A percentile compares a stretch with the other conserved stretches of the same genome.
Conservation (phyloP, 2,797 vertebrate species). For the Mus caroli region DNA sequence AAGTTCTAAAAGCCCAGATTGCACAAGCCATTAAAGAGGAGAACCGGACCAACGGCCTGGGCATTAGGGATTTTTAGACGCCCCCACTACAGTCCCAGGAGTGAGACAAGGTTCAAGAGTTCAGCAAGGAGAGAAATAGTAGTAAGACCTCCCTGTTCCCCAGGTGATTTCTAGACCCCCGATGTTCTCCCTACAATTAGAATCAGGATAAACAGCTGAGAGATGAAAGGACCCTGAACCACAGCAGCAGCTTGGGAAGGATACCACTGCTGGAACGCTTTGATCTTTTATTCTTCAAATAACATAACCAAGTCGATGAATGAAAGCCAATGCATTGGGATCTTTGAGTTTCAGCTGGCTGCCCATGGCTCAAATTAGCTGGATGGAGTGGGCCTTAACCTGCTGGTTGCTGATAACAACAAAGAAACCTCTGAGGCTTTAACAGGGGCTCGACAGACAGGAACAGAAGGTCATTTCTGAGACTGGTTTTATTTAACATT, state of each 20-base stretch:
- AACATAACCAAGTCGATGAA: slow-evolving; percentile 57
- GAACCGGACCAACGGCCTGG: background rate
- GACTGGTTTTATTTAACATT: slow-evolving; percentile 31
- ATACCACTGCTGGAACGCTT: slow-evolving; percentile 45
- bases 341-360: slow-evolving; percentile 22
- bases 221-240: slow-evolving; percentile 1
- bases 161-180: background rate
- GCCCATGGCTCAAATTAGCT: slow-evolving; percentile 43
- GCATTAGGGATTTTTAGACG: background rate
- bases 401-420: slow-evolving; percentile 1
- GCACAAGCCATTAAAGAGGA: background rate
- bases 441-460: background rate
- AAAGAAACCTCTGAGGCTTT: slow-evolving; percentile 36
- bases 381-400: slow-evolving; percentile 24
- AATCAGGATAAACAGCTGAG: slow-evolving; percentile 54
- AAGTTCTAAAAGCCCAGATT: background rate
- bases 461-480: slow-evolving; percentile 9
- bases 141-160: background rate
- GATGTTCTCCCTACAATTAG: background rate
- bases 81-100: fast-evolving
- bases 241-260: slow-evolving; percentile 6
- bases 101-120: background rate
- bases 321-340: slow-evolving; percentile 46
- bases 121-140: background rate
- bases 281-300: slow-evolving; percentile 67